Evolutionary conservation across 1,140 invertebrate genomes (phyloP), one percentile per base, ranked within the genome.

Genomic region (Polyergus mexicanus): DNA sequence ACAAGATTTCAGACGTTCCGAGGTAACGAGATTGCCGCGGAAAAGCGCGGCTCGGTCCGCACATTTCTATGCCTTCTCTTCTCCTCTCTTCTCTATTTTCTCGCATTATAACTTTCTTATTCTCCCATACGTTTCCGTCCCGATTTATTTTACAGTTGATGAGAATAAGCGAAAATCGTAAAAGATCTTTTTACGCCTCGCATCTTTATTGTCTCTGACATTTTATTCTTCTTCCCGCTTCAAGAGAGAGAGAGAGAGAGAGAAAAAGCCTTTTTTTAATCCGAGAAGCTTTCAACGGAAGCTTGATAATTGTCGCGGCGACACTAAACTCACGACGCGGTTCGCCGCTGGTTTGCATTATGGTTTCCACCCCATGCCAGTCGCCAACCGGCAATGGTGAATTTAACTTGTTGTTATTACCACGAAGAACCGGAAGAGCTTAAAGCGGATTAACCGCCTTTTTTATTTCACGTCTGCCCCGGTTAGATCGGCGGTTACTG

Each of bases 351-450:
- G 38, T 85, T 85, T 85, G 62, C 63, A 85, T 85, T 85, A 85
- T 80, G 65, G 75, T 85, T 80, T 41, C 65, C n/a, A 58, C 6
- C 38, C 47, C 19, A 16, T n/a, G 22, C 28, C 11, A 2, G 13
- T 6, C 38, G 5, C 51, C 25, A 58, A 25, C 62, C 8, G 38
- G 32, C 65, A 47, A 80, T 51, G 32, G 65, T 71, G 35, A 72
- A 72, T 78, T 85, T 69, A 80, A 38, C 51, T 51, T 85, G 84
- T 85, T 58, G 47, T 85, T 80, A 85, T 66, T 68, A 78, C 75
- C 74, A 3, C 38, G 25, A 25, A 78, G 35, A 85, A 85, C 44
- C 60, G 13, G 63, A 78, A 78, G 44, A 63, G 65, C 51, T 81
- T 71, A 71, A 63, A 76, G 58, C 58, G 72, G 81, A 84, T 84